Evolutionary conservation across 2,888 invertebrate species (phyloP).

Genomic region (Crepidodera aurea): DNA sequence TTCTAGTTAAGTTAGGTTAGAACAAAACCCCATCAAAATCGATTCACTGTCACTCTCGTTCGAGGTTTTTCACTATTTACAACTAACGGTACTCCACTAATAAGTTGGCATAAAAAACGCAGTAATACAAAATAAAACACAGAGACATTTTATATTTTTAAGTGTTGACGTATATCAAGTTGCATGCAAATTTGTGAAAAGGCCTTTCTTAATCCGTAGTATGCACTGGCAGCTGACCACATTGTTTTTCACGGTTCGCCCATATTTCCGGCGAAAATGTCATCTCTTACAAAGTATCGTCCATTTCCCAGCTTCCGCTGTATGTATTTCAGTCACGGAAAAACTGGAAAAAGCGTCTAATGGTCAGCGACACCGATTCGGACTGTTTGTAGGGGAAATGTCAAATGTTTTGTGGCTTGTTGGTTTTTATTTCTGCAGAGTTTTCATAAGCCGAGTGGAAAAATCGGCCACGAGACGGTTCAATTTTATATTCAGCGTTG

Average conservation of each 20-base stretch:
- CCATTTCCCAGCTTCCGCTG: conserved; percentile 38
- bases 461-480: conserved; percentile 14
- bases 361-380: conserved; percentile 36
- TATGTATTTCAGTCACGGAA: conserved; percentile 35
- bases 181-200: no score
- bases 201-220: conserved; percentile 32
- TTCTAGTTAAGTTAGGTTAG: no score
- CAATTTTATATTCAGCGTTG: conserved; percentile 4
- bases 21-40: no score
- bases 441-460: conserved; percentile 21
- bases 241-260: conserved; percentile 40
- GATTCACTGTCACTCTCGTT: no score
- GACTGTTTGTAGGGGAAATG: conserved; percentile 35
- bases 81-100: no score
- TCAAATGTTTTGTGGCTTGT: conserved; percentile 38
- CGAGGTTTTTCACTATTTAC: no score
- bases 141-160: no score
- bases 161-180: no score
- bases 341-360: conserved; percentile 35
- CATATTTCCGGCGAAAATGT: conserved; percentile 41
- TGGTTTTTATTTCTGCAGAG: conserved; percentile 33
- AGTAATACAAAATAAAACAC: no score
- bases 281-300: conserved; percentile 39
- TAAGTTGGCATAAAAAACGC: no score
- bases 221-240: conserved; percentile 35